Percentiles rank a stretch among this genome's conserved stretches.
These are phyloP conservation scores for Prunella himalayana DNA, from an alignment of 2,113 vertebrate species.

Conservation along the genomic window DNA sequence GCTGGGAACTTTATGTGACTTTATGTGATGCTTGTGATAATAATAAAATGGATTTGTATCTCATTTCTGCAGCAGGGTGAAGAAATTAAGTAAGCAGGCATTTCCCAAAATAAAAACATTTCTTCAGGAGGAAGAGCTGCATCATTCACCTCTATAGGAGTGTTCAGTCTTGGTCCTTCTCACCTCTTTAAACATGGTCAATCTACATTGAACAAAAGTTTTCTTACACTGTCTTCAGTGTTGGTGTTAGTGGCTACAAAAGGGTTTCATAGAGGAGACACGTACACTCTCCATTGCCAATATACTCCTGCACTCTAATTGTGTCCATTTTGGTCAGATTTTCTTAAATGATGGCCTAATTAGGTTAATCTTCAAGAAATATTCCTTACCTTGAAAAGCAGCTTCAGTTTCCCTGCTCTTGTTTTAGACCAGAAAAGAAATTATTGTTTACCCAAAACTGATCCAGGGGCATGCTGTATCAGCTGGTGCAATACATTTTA, in stretches of 20 bases:
- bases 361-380: not conserved
- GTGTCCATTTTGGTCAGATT: not conserved
- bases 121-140: not conserved
- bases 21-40: not conserved
- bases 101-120: not conserved
- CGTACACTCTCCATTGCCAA: not conserved
- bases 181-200: not conserved
- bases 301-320: not conserved
- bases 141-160: not conserved
- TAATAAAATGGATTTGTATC: not conserved
- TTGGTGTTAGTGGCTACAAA: not conserved
- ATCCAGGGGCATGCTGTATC: rapidly evolving
- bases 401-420: not conserved
- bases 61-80: not conserved
- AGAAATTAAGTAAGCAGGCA: not conserved
- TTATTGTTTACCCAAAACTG: not conserved
- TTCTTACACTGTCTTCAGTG: not conserved
- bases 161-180: not conserved
- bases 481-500: not conserved
- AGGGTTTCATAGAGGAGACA: rapidly evolving
- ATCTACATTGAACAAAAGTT: not conserved
- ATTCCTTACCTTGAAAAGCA: not conserved
- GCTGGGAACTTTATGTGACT: not conserved
- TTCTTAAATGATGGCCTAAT: not conserved
- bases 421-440: not conserved